Conservation (phyloP, 2,797 vertebrate species). For the Liasis olivaceus region DNA sequence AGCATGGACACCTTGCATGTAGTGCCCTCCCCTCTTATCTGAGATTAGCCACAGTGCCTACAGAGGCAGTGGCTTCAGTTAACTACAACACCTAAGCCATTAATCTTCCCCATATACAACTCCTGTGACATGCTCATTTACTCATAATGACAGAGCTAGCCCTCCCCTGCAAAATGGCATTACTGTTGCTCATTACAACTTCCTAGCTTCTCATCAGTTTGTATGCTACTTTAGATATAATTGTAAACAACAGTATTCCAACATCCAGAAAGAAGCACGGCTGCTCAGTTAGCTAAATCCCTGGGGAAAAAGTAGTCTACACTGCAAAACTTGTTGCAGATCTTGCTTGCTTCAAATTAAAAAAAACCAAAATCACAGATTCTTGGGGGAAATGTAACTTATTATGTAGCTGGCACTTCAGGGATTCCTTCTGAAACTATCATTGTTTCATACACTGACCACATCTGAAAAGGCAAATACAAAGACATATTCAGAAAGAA, state of each 20-base stretch:
- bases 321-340: background rate
- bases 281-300: background rate
- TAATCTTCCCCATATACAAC: background rate
- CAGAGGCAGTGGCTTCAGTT: no score
- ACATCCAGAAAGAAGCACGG: background rate
- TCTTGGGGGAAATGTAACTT: background rate
- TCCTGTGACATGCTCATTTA: background rate
- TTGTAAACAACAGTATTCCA: background rate
- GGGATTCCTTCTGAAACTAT: background rate
- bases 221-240: background rate
- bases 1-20: background rate
- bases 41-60: background rate
- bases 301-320: background rate
- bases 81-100: background rate
- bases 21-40: background rate
- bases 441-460: background rate
- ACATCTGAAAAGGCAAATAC: conserved; percentile 43
- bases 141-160: background rate
- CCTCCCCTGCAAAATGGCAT: background rate
- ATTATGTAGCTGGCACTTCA: background rate
- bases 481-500: conserved; percentile 24
- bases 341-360: background rate
- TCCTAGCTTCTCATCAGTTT: background rate
- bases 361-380: background rate
- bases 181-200: background rate